Base-by-base conservation (phyloP, 2,888 invertebrate species). In the Megaustenia siamemsis region DNA sequence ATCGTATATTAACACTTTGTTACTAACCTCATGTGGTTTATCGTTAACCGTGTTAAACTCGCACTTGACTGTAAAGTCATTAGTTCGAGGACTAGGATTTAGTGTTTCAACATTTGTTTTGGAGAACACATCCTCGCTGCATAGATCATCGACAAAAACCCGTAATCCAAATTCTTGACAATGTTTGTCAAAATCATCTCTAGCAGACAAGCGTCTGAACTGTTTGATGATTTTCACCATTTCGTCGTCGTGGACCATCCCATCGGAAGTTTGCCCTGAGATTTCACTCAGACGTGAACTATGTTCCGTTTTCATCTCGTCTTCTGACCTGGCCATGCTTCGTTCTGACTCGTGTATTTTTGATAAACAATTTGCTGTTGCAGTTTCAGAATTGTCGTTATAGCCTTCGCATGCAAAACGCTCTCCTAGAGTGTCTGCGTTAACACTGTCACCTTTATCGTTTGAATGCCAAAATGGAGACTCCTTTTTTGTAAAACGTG, bases 171-270 rank as follows among this genome's bases (percentile, higher is more conserved):
- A 18, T 21, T 24, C 28, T n/a, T n/a, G 4, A 38, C 21, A 1
- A 49, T 73, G 32, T 15, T 15, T 10, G 3, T 35, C 56, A 18
- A 24, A 38, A 40, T 60, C 60, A 15, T 43, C 10, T 12, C 35
- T 32, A 5, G n/a, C 63, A 8, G 77, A 77, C 21, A 77, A n/a
- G 35, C 66, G 45, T 12, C 45, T 6, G 18, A 79, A 49, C 28
- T 79, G 68, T 60, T 79, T 60, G 8, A 79, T 68, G 35, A 79
- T 79, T 43, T 28, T 24, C 10, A 45, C 49, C 68, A 66, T 66
- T 45, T 68, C 68, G 45, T 68, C 66, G 35, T 63, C 32, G 4
- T n/a, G 24, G 28, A 66, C 5, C 8, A 43, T 18, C 32, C 32
- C 32, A n/a, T 15, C 40, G 10, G 35, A 2, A 32, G 21, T 35